These are phyloP conservation scores for Zeuzera pyrina DNA, from an alignment of 2,888 invertebrate species.

Conservation along the genomic window DNA sequence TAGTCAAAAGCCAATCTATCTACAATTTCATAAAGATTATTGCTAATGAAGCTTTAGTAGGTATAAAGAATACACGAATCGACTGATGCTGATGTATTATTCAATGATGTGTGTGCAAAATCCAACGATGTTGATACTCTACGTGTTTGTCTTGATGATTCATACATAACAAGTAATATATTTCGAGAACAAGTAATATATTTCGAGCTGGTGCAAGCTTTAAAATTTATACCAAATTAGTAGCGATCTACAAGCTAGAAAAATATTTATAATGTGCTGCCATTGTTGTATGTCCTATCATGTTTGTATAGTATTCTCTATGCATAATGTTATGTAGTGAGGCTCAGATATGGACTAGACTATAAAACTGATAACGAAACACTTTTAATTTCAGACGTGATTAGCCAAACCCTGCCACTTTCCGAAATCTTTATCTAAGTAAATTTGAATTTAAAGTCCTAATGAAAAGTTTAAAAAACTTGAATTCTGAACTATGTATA, in stretches of 20 bases:
- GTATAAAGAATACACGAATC: too few species aligned
- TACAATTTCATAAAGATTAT: too few species aligned
- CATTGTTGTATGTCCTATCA: constrained; percentile 30
- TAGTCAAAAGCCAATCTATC: too few species aligned
- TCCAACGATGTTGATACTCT: constrained; percentile 23
- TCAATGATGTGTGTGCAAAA: constrained; percentile 25
- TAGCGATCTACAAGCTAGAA: constrained; percentile 36
- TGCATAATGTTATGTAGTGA: too few species aligned
- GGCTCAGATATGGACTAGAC: constrained; percentile 40
- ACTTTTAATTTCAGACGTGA: constrained; percentile 57
- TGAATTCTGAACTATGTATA: constrained; percentile 21
- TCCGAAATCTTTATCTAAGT: constrained; percentile 13
- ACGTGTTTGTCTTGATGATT: constrained; percentile 18
- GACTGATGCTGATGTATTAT: too few species aligned
- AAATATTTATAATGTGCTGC: constrained; percentile 32
- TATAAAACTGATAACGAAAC: constrained; percentile 22
- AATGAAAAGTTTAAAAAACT: constrained; percentile 62
- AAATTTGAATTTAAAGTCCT: constrained; percentile 39
- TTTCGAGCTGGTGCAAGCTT: constrained; percentile 20
- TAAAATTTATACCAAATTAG: constrained; percentile 16
- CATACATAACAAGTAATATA: constrained; percentile 13
- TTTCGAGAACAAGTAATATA: constrained; percentile 15
- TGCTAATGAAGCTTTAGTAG: too few species aligned
- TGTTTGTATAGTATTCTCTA: too few species aligned
- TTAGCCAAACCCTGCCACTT: constrained; percentile 40